Evolutionary conservation across 2,797 vertebrate genomes (phyloP).

Genomic region (Apodemus agrarius): DNA sequence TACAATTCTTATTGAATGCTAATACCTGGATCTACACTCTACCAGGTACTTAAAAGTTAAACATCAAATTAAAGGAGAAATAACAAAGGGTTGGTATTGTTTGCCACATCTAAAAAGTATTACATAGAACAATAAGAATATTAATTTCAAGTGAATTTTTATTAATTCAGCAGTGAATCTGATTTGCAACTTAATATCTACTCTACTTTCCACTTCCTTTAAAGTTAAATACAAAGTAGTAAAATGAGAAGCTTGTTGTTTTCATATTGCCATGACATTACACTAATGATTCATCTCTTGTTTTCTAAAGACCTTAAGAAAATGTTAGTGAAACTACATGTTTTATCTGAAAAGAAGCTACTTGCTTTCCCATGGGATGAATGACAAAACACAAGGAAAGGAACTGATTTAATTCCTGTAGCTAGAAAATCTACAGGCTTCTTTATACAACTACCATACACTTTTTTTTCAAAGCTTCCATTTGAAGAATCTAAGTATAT

Average conservation of each 20-base stretch:
- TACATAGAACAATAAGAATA: slow-evolving; percentile 15
- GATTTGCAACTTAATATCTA: slow-evolving; percentile 58
- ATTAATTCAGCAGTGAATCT: slow-evolving; percentile 30
- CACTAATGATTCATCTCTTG: neutral
- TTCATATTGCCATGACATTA: slow-evolving; percentile 48
- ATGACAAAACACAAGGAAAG: slow-evolving; percentile 65
- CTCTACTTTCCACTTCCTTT: slow-evolving; percentile 28
- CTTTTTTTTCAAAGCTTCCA: slow-evolving; percentile 56
- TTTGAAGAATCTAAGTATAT: slow-evolving; percentile 56
- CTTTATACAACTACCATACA: slow-evolving; percentile 18
- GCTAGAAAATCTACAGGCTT: slow-evolving; percentile 45
- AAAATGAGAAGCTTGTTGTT: slow-evolving; percentile 37
- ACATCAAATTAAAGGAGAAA: slow-evolving; percentile 29
- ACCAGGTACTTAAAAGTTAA: slow-evolving; percentile 36
- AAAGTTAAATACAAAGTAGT: slow-evolving; percentile 49
- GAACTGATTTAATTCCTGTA: slow-evolving; percentile 65
- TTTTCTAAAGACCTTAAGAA: slow-evolving; percentile 50
- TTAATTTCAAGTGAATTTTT: slow-evolving; percentile 53
- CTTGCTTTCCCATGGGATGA: slow-evolving; percentile 44
- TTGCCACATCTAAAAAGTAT: slow-evolving; percentile 35
- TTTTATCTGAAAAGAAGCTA: slow-evolving; percentile 54
- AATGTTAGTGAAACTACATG: slow-evolving; percentile 4
- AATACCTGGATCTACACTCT: slow-evolving; percentile 25
- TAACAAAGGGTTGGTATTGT: slow-evolving; percentile 31
- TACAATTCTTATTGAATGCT: neutral